phyloP scores from a whole-genome alignment of 2,888 invertebrate genomes.

The Baronia brevicornis region DNA sequence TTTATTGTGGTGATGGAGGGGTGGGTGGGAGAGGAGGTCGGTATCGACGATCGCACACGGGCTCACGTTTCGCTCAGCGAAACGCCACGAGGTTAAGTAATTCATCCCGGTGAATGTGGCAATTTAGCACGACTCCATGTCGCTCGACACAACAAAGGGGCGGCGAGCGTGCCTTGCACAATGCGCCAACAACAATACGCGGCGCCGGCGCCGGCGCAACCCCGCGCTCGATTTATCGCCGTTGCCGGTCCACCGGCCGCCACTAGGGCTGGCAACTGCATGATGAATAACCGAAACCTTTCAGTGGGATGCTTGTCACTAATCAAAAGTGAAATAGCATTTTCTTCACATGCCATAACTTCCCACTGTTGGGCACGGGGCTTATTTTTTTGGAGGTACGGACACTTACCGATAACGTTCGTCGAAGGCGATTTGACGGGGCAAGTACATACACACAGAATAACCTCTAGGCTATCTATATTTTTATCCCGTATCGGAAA shows the following conservation, averaged over 20 bases:
- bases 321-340: no score
- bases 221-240: constrained; percentile 37
- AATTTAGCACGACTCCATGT: constrained; percentile 35
- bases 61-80: constrained; percentile 18
- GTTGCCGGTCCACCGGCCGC: constrained; percentile 23
- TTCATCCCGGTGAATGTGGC: constrained; percentile 39
- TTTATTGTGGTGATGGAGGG: no score
- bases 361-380: no score
- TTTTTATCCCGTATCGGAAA: no score
- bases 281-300: constrained; percentile 19
- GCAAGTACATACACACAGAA: no score
- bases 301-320: no score
- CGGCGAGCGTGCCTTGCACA: constrained; percentile 37
- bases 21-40: constrained; percentile 20
- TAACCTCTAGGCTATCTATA: no score
- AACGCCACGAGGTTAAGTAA: constrained; percentile 30
- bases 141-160: constrained; percentile 41
- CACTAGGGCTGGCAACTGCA: constrained; percentile 17
- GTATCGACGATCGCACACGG: constrained; percentile 21
- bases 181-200: constrained; percentile 35
- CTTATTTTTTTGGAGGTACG: no score
- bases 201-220: constrained; percentile 29
- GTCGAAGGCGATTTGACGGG: no score
- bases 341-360: no score
- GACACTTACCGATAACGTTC: no score